Evolutionary conservation across 2,113 vertebrate genomes (phyloP), one percentile per base, ranked within the genome.

Genomic region (Microcebus jonahi): DNA sequence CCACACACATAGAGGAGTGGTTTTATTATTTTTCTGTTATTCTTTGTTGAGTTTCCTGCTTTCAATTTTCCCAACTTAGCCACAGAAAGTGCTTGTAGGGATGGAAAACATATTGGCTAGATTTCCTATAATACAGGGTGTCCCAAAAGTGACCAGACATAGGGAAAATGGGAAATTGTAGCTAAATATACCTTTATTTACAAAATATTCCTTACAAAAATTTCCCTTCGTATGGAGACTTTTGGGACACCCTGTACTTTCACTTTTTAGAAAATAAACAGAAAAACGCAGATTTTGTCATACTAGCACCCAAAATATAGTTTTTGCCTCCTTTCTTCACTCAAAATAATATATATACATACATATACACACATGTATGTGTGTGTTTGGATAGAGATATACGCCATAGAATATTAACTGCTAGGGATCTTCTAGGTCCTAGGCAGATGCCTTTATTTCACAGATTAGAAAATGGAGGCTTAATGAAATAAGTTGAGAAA

Each of bases 1-100:
- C 45, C 77, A 34, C 42, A 71, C 3, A n/a, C 5, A 45, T 18
- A 82, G 15, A n/a, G 18, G 36, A 55, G 31, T 55, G 27, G 48
- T 79, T 94, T 96, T 15, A 50, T 36, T 76, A n/a, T 50, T 95
- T 89, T 80, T 75, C 34, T 96, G 20, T 87, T 65, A n/a, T 84
- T 75, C 55, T 31, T 71, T 50, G 20, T 48, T 81, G 53, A 11
- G 34, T 84, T 82, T 85, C 68, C 50, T 77, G 65, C 34, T 89
- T 89, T 93, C 45, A 39, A 13, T 71, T 96, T 95, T 71, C 42
- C 83, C 65, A 93, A 17, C 5, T 80, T 92, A 88, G 53, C 81
- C 27, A 50, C 75, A 90, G 48, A 79, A 82, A 92, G 31, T 71
- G 14, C 84, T 67, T 59, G 17, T 48, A 59, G 71, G 59, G 31